Base-by-base conservation (phyloP, 2,113 vertebrate genomes). In the Gavialis gangeticus region DNA sequence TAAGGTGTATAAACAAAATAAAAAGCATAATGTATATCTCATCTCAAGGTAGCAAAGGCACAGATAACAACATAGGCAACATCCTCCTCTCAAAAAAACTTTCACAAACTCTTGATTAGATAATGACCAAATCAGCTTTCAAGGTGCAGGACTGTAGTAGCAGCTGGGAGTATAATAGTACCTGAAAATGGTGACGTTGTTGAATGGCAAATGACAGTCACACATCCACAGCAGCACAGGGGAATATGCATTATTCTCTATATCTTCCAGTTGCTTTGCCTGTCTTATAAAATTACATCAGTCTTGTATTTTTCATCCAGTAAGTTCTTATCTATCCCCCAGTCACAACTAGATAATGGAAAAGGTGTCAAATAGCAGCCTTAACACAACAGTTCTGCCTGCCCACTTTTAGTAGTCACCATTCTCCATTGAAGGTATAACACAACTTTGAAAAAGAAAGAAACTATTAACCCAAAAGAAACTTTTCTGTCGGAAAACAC, bases 251-350 rank as follows among this genome's bases (percentile, higher is more conserved):
- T n/a, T 82, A 4, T 27, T 93, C 80, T 56, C 75, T 54, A 67
- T 56, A 63, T 9, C 21, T 82, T 77, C 60, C 22, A 84, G 16
- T 5, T 86, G 30, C 37, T 84, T 78, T 93, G 77, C 54, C 78
- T 75, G 5, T 21, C 30, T 87, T 0, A 0, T 21, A 28, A 19
- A 34, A 17, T 3, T 75, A 7, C 21, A 46, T 81, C 19, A n/a
- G 80, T 56, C 37, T 78, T 6, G 3, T 85, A 3, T 3, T 24
- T 2, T 79, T 34, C 46, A 85, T 58, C 56, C 71, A 46, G 15
- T 71, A 34, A 5, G 17, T 82, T 64, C 58, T 63, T 76, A 82
- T 76, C 34, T 75, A 56, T 79, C 46, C 54, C 54, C 69, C 83
- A 60, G 6, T 54, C 81, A 88, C 80, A 86, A 93, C 0, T 24